phyloP scores from a whole-genome alignment of 2,113 vertebrate species.

The Cynocephalus volans region DNA sequence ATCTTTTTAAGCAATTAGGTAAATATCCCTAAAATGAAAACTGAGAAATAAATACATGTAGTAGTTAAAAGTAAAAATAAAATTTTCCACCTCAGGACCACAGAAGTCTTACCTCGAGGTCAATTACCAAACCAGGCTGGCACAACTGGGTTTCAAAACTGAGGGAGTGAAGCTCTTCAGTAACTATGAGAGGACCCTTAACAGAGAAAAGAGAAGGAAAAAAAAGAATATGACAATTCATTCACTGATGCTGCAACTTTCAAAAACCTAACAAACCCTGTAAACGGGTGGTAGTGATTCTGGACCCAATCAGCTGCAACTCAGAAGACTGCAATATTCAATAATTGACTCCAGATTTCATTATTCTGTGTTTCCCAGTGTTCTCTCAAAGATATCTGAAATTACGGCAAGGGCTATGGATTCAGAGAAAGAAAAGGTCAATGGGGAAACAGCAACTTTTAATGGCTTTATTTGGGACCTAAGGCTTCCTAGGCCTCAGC shows the following conservation, averaged over 20 bases:
- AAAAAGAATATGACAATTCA: not conserved
- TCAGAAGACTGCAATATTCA: not conserved
- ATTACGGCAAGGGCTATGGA: not conserved
- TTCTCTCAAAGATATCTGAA: not conserved
- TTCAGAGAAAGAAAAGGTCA: not conserved
- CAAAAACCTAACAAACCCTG: not conserved
- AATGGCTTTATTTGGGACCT: not conserved
- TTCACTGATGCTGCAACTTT: not conserved
- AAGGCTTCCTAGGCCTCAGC: not conserved
- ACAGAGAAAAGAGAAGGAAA: not conserved
- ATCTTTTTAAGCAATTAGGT: not conserved
- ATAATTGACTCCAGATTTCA: not conserved
- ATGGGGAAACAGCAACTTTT: not conserved
- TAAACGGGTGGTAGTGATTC: not conserved
- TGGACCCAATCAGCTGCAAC: not conserved
- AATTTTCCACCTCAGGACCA: not conserved
- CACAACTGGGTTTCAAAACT: conserved; percentile 97
- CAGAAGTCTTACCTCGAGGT: conserved; percentile 93
- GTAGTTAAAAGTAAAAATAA: not conserved
- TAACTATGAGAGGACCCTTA: conserved; percentile 97
- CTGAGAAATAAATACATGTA: not conserved
- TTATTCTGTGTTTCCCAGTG: not conserved
- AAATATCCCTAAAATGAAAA: conserved; percentile 25
- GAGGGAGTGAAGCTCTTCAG: conserved; percentile 98
- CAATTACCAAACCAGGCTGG: conserved; percentile 94